Evolutionary conservation across 1,140 invertebrate species (phyloP), one percentile per base, ranked within the genome.

Genomic region (Kradibia gibbosae): DNA sequence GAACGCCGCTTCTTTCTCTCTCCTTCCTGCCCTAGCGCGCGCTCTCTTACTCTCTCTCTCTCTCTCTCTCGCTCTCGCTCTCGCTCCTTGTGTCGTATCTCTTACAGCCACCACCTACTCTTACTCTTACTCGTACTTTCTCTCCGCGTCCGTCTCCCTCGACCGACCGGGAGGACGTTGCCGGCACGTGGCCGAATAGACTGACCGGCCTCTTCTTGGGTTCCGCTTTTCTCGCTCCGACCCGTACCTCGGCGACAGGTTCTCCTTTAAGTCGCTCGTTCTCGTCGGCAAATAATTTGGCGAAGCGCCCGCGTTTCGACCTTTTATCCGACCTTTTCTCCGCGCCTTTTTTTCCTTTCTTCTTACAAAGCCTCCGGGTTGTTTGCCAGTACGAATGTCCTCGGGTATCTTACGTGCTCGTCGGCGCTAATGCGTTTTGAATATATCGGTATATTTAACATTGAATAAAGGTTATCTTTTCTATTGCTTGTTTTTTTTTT

Each of bases 361-460:
- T 67, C 34, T n/a, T 10, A 22, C 0, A 2, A 34, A 62, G 2
- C 31, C 1, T 15, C 20, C 17, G 10, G 20, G 13, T 31, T 34
- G 28, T 34, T 28, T 67, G 4, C 13, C 4, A 28, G 17, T 22
- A 67, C 34, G 60, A 34, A 8, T 31, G 20, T 39, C 10, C 5
- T 53, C 34, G 34, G 22, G 8, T 20, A 5, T 39, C 8, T 39
- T 39, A 39, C 20, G 20, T 28, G 34, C 1, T 4, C 17, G 34
- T 65, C 20, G 34, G 34, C 62, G n/a, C 60, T 65, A 22, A 25
- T 36, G 36, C 34, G 20, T 67, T 67, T 67, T n/a, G 22, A 67
- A n/a, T 67, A 67, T 67, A 39, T 4, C 15, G 20, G n/a, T 65
- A 36, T 11, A 65, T 39, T 67, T 67, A 67, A 67, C 34, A 67